phyloP scores from a whole-genome alignment of 2,797 vertebrate genomes.

The Denticeps clupeoides region DNA sequence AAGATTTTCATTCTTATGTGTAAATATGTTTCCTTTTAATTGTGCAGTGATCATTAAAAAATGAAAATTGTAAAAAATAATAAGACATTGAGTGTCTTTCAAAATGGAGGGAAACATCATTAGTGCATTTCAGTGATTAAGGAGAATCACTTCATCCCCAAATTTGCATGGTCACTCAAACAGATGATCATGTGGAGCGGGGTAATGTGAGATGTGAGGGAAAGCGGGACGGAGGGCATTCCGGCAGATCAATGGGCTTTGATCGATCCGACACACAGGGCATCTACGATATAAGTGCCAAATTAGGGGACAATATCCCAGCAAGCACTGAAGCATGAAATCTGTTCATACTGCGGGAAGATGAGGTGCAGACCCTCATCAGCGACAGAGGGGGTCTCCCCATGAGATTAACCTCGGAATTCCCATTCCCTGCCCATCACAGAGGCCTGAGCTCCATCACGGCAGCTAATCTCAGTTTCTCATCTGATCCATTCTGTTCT shows the following conservation, averaged over 20 bases:
- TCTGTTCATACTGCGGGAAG: not conserved
- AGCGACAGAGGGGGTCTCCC: constrained; percentile 4
- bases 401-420: not conserved
- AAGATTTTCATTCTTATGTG: too few species aligned
- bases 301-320: not conserved
- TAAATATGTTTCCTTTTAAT: too few species aligned
- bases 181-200: too few species aligned
- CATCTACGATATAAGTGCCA: constrained; percentile 6
- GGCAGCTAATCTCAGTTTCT: constrained; percentile 23
- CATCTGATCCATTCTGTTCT: too few species aligned
- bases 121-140: too few species aligned
- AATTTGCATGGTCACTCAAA: not conserved
- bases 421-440: too few species aligned
- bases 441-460: constrained; percentile 16
- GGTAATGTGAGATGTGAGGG: not conserved
- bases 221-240: not conserved
- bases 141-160: not conserved
- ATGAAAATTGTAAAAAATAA: too few species aligned
- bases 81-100: too few species aligned
- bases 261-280: not conserved
- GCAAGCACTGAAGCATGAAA: constrained; percentile 5
- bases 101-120: too few species aligned
- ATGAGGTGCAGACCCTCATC: constrained; percentile 4
- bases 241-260: not conserved
- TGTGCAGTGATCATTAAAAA: too few species aligned